A percentile compares a stretch with the other conserved stretches of the same genome.
These are phyloP conservation scores for Tragelaphus scriptus DNA, from an alignment of 2,113 vertebrate genomes.

Conservation along the genomic window DNA sequence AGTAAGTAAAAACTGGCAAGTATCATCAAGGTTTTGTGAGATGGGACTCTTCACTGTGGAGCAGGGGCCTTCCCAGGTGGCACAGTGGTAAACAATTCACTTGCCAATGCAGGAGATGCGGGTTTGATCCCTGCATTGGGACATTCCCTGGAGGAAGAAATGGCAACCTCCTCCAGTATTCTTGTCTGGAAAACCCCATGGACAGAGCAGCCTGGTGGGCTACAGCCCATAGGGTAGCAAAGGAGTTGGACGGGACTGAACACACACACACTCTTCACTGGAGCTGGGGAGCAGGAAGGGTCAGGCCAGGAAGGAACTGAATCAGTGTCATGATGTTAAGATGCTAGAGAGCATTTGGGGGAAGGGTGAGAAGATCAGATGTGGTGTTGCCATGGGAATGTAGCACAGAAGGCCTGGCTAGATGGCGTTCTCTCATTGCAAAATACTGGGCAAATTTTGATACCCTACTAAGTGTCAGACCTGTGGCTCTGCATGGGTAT, in stretches of 20 bases:
- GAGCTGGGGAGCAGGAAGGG: not conserved
- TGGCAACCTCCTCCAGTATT: not conserved
- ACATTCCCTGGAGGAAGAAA: not conserved
- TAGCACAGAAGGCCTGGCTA: not conserved
- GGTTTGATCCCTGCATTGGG: not conserved
- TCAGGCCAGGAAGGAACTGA: not conserved
- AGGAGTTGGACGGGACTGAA: not conserved
- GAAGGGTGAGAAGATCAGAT: not conserved
- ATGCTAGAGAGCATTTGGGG: not conserved
- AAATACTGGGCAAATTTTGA: not conserved
- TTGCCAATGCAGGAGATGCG: rapidly evolving
- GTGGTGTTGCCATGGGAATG: not conserved
- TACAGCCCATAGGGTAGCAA: not conserved
- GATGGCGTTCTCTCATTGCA: not conserved
- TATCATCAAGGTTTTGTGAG: not conserved
- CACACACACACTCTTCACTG: not conserved
- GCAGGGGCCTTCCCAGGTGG: not conserved
- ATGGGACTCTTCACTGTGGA: not conserved
- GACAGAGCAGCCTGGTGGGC: not conserved
- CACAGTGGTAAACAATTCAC: not conserved
- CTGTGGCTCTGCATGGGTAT: not conserved
- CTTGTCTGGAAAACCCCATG: not conserved
- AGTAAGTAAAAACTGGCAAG: not conserved
- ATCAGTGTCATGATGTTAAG: not conserved
- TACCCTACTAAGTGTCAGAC: not conserved